Evolutionary conservation across 2,113 vertebrate species (phyloP), one percentile per base, ranked within the genome.

Genomic region (Zosterops lateralis): DNA sequence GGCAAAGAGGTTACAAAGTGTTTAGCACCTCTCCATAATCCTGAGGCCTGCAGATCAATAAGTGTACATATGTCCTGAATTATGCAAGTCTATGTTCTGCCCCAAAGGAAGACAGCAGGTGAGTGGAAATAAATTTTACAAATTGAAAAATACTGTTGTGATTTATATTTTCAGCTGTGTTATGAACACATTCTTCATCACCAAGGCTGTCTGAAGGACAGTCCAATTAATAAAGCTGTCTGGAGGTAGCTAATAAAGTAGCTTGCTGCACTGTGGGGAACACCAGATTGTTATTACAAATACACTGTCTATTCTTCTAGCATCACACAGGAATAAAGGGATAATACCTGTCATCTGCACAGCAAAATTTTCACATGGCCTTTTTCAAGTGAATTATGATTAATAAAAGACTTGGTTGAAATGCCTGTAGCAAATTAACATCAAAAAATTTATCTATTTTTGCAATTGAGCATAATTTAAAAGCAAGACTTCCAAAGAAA

Each of bases 221-320:
- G 47, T 57, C 25, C 44, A 89, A 76, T 91, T 95, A 90, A 94
- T 81, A 93, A 74, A 95, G 51, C 42, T 92, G 45, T 78, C 45
- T 71, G 67, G n/a, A 89, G 9, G 26, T 67, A 89, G 77, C 50
- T 81, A 94, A 90, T 53, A 76, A 85, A 93, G 71, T 53, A 90
- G 42, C 57, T 76, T 82, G 36, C 48, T 68, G 67, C 77, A 53
- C 84, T 57, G 77, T 56, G 48, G 84, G 81, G 84, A 84, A 34
- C 50, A 87, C 12, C 53, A 84, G 81, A 57, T 51, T 84, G 54
- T 65, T 90, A 62, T 88, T 70, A 75, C 57, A 91, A 94, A 80
- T 53, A 54, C 7, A 31, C 25, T 45, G 16, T 50, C 87, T 81
- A 24, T 74, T 87, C 57, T 86, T 90, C 81, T 26, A 74, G 36